These are phyloP conservation scores for Periphyllus acericola DNA, from an alignment of 2,888 invertebrate species.

Conservation along the genomic window DNA sequence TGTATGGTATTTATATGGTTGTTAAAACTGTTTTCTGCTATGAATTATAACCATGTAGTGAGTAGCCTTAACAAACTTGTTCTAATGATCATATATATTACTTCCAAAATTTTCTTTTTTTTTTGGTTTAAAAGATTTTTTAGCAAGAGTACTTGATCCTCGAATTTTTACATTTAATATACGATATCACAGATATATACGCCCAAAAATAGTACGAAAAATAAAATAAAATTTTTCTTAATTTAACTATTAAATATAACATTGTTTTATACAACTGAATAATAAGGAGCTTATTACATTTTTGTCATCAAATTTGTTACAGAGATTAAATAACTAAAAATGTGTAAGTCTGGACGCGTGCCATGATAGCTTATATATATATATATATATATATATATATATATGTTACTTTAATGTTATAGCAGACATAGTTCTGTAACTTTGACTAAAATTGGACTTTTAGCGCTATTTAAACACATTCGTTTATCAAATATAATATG, in stretches of 20 bases:
- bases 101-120: too few species aligned
- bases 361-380: constrained; percentile 3
- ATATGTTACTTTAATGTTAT: constrained; percentile 5
- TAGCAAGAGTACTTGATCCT: too few species aligned
- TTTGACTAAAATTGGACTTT: neutral
- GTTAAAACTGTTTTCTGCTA: too few species aligned
- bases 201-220: neutral
- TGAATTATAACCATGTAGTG: too few species aligned
- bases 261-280: neutral
- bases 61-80: too few species aligned
- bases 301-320: neutral
- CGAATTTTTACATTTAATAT: too few species aligned
- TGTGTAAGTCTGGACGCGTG: neutral
- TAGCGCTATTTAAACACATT: neutral
- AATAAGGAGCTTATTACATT: neutral
- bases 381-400: too few species aligned
- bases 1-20: too few species aligned
- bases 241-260: neutral
- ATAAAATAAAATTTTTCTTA: neutral
- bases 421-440: neutral
- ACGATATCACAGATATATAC: too few species aligned
- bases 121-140: neutral
- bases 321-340: neutral
- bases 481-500: neutral
- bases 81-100: too few species aligned